A percentile compares a stretch with the other conserved stretches of the same genome.
Conservation (phyloP, 2,797 vertebrate genomes). For the Melanotaenia boesemani region DNA sequence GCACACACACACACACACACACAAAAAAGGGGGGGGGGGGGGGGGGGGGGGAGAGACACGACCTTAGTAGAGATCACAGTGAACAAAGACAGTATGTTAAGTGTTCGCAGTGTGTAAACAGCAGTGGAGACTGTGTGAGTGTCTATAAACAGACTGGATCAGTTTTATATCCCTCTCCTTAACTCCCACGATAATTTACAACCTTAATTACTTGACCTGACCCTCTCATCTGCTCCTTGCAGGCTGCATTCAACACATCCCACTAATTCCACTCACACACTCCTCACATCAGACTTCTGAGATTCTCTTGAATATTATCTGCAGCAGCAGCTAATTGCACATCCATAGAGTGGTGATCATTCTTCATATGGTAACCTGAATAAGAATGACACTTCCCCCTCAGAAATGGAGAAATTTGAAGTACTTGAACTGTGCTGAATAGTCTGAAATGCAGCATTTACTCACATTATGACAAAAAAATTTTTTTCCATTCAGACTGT, state of each 20-base stretch:
- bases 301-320: slow-evolving; percentile 1
- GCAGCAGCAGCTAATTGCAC: not conserved
- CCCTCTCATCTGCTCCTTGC: slow-evolving; percentile 44
- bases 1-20: not conserved
- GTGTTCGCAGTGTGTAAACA: not conserved
- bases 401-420: not conserved
- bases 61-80: not conserved
- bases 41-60: not conserved
- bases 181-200: slow-evolving; percentile 52
- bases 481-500: slow-evolving; percentile 48
- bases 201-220: slow-evolving; percentile 46
- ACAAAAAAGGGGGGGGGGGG: not conserved
- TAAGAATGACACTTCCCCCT: not conserved
- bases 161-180: slow-evolving; percentile 16
- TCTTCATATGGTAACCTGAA: not conserved
- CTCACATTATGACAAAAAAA: slow-evolving; percentile 27
- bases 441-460: slow-evolving; percentile 6
- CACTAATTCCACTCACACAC: slow-evolving; percentile 46
- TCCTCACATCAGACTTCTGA: slow-evolving; percentile 12
- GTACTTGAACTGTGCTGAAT: not conserved
- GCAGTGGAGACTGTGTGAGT: not conserved
- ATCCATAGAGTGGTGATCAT: not conserved
- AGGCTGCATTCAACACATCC: slow-evolving; percentile 55
- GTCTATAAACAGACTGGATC: slow-evolving; percentile 11
- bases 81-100: slow-evolving; percentile 1